Evolutionary conservation across 1,140 invertebrate species (phyloP), one percentile per base, ranked within the genome.

Genomic region (Stegodyphus dumicola): DNA sequence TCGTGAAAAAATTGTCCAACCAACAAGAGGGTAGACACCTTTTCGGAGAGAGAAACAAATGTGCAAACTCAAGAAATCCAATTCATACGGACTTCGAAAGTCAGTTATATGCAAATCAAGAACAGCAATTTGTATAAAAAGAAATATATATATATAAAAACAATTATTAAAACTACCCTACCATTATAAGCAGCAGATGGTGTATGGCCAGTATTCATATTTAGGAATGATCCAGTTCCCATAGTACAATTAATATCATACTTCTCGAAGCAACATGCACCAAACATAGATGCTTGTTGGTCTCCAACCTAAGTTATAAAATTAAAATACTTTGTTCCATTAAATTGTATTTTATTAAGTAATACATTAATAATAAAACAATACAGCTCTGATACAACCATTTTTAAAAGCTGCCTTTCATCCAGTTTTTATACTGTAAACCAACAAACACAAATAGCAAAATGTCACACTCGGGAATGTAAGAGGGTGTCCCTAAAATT

Each of bases 141-240:
- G 53, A 65, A 13, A 33, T 5, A 33, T 53, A 18, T 53, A 18
- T 48, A 64, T 60, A 15, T 65, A 87, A 33, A 33, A 33, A 33
- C 33, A 33, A 3, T 33, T 3, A 33, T 33, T 3, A 33, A 33
- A 33, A 33, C 33, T 56, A 78, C 70, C 71, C 33, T 79, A 91
- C 92, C 92, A 86, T 90, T 89, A 6, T 96, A 90, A 48, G 95
- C 96, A 0, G 95, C 94, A 90, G 96, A 94, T 6, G 96, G 94
- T 54, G 92, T 90, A 7, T 87, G 88, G 2, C 95, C 96, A 3
- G 96, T 98, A 89, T 98, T 96, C 9, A 98, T 92, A 89, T 98
- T 94, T 1, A 99, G 90, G 90, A 99, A 99, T 1, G 95, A 95
- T 0, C 98, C 97, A 0, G 97, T 99, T 0, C 98, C 98, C 91